Conservation (phyloP, 2,888 invertebrate genomes). For the Pherbina coryleti region DNA sequence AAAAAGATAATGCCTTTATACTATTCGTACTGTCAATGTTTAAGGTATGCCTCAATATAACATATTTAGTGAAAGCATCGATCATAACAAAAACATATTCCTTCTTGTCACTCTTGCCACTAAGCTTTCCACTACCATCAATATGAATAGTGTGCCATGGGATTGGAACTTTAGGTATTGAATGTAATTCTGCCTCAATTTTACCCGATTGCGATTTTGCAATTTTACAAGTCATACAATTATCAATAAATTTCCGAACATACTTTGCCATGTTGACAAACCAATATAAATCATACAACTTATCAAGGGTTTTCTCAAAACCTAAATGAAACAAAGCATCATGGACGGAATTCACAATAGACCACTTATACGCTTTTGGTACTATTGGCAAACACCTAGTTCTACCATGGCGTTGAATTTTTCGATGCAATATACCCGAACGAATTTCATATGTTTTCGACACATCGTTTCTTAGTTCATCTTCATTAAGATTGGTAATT, state of each 20-base stretch:
- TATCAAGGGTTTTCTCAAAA: neutral
- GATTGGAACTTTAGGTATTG: conserved; percentile 46
- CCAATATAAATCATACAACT: neutral
- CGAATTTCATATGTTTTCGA: too few species aligned
- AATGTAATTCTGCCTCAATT: conserved; percentile 35
- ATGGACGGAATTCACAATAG: neutral
- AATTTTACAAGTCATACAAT: neutral
- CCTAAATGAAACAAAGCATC: neutral
- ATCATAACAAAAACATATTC: conserved; percentile 36
- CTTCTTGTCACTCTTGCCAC: conserved; percentile 34
- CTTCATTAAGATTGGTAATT: too few species aligned
- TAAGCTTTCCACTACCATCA: conserved; percentile 37
- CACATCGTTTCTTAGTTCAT: too few species aligned
- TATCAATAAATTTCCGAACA: neutral
- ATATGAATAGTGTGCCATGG: conserved; percentile 45
- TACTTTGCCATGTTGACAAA: neutral
- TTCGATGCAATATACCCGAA: too few species aligned
- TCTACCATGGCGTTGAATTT: too few species aligned
- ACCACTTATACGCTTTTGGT: too few species aligned
- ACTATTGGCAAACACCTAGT: neutral
- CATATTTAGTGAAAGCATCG: conserved; percentile 37
- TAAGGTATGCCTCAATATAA: conserved; percentile 23
- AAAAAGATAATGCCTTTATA: conserved; percentile 32
- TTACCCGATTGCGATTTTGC: neutral
- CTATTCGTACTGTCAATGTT: conserved; percentile 38